Evolutionary conservation across 1,140 invertebrate genomes (phyloP).

Genomic region (Hylyphantes graminicola): DNA sequence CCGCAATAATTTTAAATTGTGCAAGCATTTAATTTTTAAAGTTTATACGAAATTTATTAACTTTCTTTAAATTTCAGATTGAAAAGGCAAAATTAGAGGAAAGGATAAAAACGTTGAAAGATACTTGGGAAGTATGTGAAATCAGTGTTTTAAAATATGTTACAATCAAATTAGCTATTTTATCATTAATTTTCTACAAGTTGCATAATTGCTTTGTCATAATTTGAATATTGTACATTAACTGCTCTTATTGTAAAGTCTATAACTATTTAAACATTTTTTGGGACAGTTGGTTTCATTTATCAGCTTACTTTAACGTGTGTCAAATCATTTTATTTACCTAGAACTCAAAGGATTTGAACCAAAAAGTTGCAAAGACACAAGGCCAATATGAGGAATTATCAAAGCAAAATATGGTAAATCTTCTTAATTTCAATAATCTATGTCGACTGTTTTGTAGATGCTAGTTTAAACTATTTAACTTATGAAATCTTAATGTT

Average conservation of each 20-base stretch:
- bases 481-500: no score
- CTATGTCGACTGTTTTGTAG: no score
- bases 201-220: no score
- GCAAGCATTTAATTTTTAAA: neutral
- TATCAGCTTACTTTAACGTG: no score
- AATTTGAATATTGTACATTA: no score
- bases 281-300: no score
- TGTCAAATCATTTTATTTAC: neutral
- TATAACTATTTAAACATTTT: no score
- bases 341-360: conserved; percentile 65
- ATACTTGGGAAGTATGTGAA: conserved; percentile 66
- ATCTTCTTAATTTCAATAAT: neutral
- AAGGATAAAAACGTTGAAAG: conserved; percentile 60
- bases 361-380: conserved; percentile 70
- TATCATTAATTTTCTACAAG: no score
- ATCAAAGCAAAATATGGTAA: conserved; percentile 76
- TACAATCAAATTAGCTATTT: no score
- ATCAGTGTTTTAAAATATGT: no score
- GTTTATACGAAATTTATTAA: neutral
- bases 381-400: conserved; percentile 66
- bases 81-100: conserved; percentile 57
- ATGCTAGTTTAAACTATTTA: no score
- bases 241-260: no score
- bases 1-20: neutral
- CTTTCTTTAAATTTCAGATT: conserved; percentile 39